Base-by-base conservation (phyloP, 2,888 invertebrate genomes). In the Netelia inedita region DNA sequence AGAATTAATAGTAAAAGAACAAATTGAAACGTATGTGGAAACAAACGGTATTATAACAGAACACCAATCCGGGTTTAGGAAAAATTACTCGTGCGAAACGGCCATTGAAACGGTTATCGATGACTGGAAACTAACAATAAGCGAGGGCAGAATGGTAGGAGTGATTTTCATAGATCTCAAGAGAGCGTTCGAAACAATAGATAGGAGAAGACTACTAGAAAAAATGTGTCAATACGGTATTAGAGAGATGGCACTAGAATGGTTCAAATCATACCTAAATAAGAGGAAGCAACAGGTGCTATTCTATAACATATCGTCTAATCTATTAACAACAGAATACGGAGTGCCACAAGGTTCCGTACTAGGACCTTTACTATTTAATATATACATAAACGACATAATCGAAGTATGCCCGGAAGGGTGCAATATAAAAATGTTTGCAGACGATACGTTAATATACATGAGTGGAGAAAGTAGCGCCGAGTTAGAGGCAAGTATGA, bases 101-200 rank as follows among this genome's bases (percentile, higher is more conserved):
- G 84, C 68, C 21, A 55, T 86, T 35, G 72, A 82, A 35, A 71
- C 19, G 0, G 73, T 84, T 23, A 19, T 84, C 9, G 68, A 73
- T 28, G 79, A 82, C 50, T 86, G 86, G 82, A 85, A 83, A 73
- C 0, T 61, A 3, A 41, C 21, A 0, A 69, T 83, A 1, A 78
- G 73, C 14, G 74, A 84, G 14, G 61, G 79, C 8, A 79, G 76
- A 63, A n/a, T 82, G 3, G 55, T 85, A 14, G 76, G 82, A 3
- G 83, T 78, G 46, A 68, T 85, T 1, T 85, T 85, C 35, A 72
- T 85, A 28, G 85, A 86, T 10, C 61, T 82, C 1, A 83, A 81
- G 43, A 11, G 83, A 68, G 86, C 83, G 11, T 86, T 85, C 28
- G 85, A 85, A 65, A 83, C 83, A 0, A 57, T 85, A 0, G 65